Base-by-base conservation (phyloP, 2,888 invertebrate species). In the Sturmia bella region DNA sequence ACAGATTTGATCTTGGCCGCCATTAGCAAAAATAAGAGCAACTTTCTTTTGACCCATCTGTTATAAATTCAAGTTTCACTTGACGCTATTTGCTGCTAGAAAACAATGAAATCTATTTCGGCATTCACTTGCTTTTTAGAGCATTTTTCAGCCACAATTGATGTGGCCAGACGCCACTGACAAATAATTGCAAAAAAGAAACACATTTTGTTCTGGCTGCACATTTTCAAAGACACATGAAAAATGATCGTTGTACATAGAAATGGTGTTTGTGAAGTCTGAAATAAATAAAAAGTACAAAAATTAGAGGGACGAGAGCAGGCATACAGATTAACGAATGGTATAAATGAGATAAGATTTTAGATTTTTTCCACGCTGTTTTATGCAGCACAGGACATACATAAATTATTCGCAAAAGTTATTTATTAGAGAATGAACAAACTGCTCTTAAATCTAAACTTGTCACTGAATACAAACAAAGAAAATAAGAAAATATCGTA, bases 261-360 rank as follows among this genome's bases (percentile, higher is more conserved):
- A 13, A 45, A 64, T 74, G 27, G 45, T 59, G 45, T 24, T 19
- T 12, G 24, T 56, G 56, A 37, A 64, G 39, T 57, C 13, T 0
- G 24, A 48, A 37, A 2, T 32, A 32, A n/a, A 15, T 1, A 7
- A 39, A 27, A 17, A 32, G 12, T 15, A 7, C 12, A 41, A 3
- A n/a, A 43, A 13, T 24, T 12, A 13, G 17, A 0, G 45, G 27
- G 15, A 6, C 21, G 45, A 15, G 15, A 15, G 13, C 12, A 45
- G 13, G 7, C 17, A 50, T 66, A 50, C 57, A 41, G 57, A 50
- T 66, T 56, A 19, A 52, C 15, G 63, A 15, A 39, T 57, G 57
- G n/a, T 43, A 68, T 41, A 32, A 41, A 50, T 32, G 27, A 68
- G 68, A 75, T 68, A 75, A 75, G 32, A 75, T 41, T 61, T 68